phyloP scores from a whole-genome alignment of 37 sponge, comb jelly and placozoan species.

The Mnemiopsis leidyi region DNA sequence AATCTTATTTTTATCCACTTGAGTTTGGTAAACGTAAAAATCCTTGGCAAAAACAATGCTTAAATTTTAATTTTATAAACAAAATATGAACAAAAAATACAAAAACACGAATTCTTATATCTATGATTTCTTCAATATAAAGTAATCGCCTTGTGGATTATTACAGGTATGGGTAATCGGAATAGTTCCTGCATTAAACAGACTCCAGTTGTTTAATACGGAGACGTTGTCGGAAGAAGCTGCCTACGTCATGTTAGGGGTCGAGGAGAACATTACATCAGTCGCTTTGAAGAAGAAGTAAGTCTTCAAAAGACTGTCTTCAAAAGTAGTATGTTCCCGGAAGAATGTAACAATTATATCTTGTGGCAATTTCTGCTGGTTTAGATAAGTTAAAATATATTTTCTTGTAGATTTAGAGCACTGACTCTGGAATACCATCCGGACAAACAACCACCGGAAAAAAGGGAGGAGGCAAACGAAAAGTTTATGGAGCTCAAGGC shows the following conservation, averaged over 20 bases:
- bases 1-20: too few species aligned
- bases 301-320: neutral
- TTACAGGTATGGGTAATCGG: conserved; percentile 17
- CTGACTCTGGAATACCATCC: neutral
- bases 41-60: too few species aligned
- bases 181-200: neutral
- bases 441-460: conserved; percentile 3
- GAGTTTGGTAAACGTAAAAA: too few species aligned
- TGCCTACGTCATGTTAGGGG: neutral
- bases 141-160: too few species aligned
- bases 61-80: too few species aligned
- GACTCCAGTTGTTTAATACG: neutral
- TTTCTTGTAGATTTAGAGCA: neutral
- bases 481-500: conserved; percentile 5
- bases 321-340: too few species aligned
- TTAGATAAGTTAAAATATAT: neutral
- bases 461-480: conserved; percentile 1
- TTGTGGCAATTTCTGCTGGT: neutral
- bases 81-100: too few species aligned
- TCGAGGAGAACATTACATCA: neutral
- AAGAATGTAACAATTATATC: too few species aligned
- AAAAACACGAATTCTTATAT: too few species aligned
- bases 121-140: too few species aligned
- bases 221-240: neutral
- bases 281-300: neutral